These are phyloP conservation scores for Spinus pinus DNA, from an alignment of 2,797 vertebrate species.

Conservation along the genomic window DNA sequence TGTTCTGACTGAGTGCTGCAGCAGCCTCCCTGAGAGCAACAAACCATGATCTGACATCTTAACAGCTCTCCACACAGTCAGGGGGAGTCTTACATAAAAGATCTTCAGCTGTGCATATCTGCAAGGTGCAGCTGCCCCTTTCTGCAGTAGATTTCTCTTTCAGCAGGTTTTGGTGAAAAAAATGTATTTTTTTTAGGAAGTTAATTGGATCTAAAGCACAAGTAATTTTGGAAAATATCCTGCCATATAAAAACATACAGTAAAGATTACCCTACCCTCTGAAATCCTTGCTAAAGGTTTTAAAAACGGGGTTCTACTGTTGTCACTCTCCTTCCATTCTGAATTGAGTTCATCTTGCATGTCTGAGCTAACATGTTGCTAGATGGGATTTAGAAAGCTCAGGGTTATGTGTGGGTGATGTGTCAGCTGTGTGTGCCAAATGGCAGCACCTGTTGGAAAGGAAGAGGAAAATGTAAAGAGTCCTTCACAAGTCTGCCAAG, in stretches of 20 bases:
- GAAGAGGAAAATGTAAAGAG: neutral
- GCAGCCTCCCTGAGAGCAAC: slow-evolving; percentile 50
- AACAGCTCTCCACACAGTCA: slow-evolving; percentile 44
- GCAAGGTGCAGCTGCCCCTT: slow-evolving; percentile 36
- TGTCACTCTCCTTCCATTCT: neutral
- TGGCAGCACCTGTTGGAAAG: neutral
- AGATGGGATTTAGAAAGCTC: neutral
- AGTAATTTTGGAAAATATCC: neutral
- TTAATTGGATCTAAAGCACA: neutral
- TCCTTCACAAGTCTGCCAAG: neutral
- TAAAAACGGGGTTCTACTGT: neutral
- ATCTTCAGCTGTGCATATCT: slow-evolving; percentile 31
- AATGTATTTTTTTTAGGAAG: neutral
- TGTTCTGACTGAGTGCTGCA: slow-evolving; percentile 61
- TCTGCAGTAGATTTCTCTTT: neutral
- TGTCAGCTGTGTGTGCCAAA: neutral
- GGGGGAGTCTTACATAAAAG: slow-evolving; percentile 44
- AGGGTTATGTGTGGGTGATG: neutral
- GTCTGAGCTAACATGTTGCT: neutral
- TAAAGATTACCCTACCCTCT: neutral
- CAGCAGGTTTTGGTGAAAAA: neutral
- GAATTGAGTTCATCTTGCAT: slow-evolving; percentile 10
- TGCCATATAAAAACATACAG: neutral
- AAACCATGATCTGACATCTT: slow-evolving; percentile 60
- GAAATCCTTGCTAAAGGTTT: neutral